Percentiles rank a stretch among this genome's conserved stretches.
These are phyloP conservation scores for Cyprinodon diabolis DNA, from an alignment of 2,797 vertebrate species.

Conservation along the genomic window DNA sequence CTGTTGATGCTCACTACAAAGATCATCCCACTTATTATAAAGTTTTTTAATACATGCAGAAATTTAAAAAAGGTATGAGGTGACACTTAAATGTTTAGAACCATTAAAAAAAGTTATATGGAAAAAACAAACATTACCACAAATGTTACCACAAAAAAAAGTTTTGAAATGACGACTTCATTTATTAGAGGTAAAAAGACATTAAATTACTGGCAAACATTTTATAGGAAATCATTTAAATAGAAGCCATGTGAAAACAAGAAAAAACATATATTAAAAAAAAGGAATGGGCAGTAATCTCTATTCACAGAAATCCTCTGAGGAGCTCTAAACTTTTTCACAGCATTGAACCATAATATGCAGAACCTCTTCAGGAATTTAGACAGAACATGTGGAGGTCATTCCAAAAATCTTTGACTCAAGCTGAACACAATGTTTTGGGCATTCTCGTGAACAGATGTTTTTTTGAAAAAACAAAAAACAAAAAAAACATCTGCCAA, in stretches of 20 bases:
- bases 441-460: not conserved
- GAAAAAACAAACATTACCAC: no score
- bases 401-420: not conserved
- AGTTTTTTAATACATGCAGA: no score
- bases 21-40: not conserved
- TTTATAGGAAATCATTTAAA: no score
- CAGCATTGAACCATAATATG: not conserved
- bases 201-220: no score
- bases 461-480: no score
- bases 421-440: not conserved
- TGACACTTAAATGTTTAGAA: no score
- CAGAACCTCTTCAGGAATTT: not conserved
- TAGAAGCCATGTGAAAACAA: not conserved
- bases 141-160: no score
- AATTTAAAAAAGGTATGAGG: no score
- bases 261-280: not conserved
- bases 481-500: constrained; percentile 4
- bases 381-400: not conserved
- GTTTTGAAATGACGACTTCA: no score
- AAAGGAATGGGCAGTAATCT: not conserved
- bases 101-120: no score
- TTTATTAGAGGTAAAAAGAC: not conserved
- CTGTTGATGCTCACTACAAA: constrained; percentile 40
- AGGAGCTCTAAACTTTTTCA: not conserved
- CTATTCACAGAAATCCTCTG: not conserved